Evolutionary conservation across 1,140 invertebrate species (phyloP).

Genomic region (Drosophila mauritiana): DNA sequence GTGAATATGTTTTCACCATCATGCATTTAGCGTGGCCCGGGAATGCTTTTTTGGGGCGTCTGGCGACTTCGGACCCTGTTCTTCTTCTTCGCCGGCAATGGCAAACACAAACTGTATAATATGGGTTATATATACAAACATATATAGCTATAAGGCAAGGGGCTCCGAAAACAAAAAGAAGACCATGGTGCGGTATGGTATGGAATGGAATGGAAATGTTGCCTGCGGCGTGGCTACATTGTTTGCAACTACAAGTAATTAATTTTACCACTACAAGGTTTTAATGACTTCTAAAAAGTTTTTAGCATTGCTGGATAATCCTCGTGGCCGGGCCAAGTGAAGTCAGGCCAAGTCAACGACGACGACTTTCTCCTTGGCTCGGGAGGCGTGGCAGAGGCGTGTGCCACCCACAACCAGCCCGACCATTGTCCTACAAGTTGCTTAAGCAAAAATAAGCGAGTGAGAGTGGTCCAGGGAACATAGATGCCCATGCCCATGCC

Average conservation of each 20-base stretch:
- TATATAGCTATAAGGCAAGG: background rate
- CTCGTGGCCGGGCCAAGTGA: constrained; percentile 49
- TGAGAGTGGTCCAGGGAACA: constrained; percentile 21
- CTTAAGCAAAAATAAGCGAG: constrained; percentile 55
- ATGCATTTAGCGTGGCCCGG: constrained; percentile 71
- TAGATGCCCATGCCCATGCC: constrained; percentile 9
- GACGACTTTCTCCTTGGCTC: constrained; percentile 9
- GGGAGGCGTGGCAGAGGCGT: constrained; percentile 17
- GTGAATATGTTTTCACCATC: constrained; percentile 82
- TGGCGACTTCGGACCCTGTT: constrained; percentile 39
- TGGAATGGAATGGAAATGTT: constrained; percentile 66
- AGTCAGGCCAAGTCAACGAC: constrained; percentile 60
- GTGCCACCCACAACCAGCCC: constrained; percentile 72
- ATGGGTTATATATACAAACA: background rate
- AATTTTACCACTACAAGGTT: constrained; percentile 84
- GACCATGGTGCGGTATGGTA: constrained; percentile 46
- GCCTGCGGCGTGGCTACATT: constrained; percentile 83
- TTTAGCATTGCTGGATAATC: constrained; percentile 83
- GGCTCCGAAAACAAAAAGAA: background rate
- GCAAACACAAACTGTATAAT: background rate
- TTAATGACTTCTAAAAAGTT: constrained; percentile 84
- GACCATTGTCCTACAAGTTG: constrained; percentile 79
- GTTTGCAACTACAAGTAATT: constrained; percentile 84
- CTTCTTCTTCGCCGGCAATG: constrained; percentile 1
- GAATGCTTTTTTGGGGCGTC: constrained; percentile 40